These are phyloP conservation scores for Temnopleurus reevesii DNA, from an alignment of 53 echinoderm and acorn worm species.

Conservation along the genomic window DNA sequence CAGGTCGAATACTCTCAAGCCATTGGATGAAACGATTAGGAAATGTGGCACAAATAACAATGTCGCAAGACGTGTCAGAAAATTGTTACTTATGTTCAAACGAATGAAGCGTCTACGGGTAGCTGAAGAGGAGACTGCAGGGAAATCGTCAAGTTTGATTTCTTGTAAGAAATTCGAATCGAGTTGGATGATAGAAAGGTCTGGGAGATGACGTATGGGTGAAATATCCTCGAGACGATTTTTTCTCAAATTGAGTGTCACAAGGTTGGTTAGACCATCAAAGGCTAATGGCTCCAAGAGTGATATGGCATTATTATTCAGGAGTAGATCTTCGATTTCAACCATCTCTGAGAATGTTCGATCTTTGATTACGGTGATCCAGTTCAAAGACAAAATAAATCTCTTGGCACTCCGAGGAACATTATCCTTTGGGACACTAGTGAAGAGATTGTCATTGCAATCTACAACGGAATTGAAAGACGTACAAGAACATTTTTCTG, in stretches of 20 bases:
- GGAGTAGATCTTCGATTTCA: not conserved
- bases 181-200: not conserved
- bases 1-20: not conserved
- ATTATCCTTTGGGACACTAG: too few relatives aligned
- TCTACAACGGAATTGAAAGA: too few relatives aligned
- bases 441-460: too few relatives aligned
- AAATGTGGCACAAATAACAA: not conserved
- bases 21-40: not conserved
- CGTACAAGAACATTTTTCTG: too few relatives aligned
- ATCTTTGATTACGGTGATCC: not conserved
- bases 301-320: not conserved
- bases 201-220: not conserved
- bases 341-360: not conserved
- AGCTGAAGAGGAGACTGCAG: not conserved
- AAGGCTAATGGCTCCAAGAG: not conserved
- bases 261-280: not conserved
- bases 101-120: not conserved
- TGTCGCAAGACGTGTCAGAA: not conserved
- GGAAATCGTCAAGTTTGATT: not conserved
- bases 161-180: not conserved
- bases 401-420: too few relatives aligned
- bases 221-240: not conserved
- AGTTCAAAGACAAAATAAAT: not conserved
- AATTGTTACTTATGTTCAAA: not conserved
- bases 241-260: not conserved